These are phyloP conservation scores for Aethes cnicana DNA, from an alignment of 2,888 invertebrate genomes.

Conservation along the genomic window DNA sequence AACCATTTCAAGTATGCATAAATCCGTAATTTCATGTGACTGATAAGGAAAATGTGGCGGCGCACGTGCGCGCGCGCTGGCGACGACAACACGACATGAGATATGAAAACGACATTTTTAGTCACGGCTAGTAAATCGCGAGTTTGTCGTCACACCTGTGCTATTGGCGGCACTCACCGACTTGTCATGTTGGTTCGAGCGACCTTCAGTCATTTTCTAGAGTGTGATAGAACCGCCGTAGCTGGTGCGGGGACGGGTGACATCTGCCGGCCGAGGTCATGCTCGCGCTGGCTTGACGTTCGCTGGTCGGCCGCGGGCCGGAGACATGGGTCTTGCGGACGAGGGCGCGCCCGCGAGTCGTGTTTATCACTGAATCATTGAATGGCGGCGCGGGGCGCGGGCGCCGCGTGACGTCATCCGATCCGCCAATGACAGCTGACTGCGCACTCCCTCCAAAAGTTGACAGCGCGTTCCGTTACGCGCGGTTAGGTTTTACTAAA, in stretches of 20 bases:
- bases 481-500: no score
- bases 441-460: constrained; percentile 42
- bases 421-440: constrained; percentile 33
- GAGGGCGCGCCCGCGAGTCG: constrained; percentile 60
- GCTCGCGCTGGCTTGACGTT: no score
- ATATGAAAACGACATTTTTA: constrained; percentile 15
- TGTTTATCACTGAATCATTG: constrained; percentile 67
- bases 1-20: constrained; percentile 12
- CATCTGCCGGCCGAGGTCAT: constrained; percentile 78
- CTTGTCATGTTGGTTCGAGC: constrained; percentile 66
- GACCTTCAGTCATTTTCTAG: constrained; percentile 81
- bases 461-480: constrained; percentile 22
- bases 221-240: constrained; percentile 78
- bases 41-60: constrained; percentile 24
- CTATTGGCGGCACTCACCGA: constrained; percentile 74
- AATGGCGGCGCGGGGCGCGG: constrained; percentile 41
- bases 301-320: no score
- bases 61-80: constrained; percentile 2
- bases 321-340: no score
- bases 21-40: constrained; percentile 16
- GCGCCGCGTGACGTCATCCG: constrained; percentile 38
- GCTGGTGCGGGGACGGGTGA: constrained; percentile 75
- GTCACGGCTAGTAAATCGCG: constrained; percentile 10
- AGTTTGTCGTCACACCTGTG: constrained; percentile 14
- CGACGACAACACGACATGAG: background rate